These are phyloP conservation scores for Villa cingulata DNA, from an alignment of 2,888 invertebrate genomes.

Conservation along the genomic window DNA sequence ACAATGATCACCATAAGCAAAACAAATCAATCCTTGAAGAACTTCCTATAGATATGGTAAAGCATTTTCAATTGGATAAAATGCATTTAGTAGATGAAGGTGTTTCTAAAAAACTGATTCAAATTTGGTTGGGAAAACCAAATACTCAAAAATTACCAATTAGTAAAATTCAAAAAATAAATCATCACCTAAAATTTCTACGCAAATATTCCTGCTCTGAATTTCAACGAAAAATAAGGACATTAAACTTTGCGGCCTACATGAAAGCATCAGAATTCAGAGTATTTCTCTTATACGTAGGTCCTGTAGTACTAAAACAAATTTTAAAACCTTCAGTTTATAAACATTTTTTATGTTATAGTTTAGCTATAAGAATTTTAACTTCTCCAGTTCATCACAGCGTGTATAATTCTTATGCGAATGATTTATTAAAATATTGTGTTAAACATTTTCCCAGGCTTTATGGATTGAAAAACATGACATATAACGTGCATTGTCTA, in stretches of 20 bases:
- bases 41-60: background rate
- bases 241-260: background rate
- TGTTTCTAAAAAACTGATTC: background rate
- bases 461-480: background rate
- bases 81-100: background rate
- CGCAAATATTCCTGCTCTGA: background rate
- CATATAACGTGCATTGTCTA: background rate
- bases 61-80: background rate
- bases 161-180: background rate
- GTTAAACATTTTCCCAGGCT: background rate
- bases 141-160: background rate
- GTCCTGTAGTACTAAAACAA: background rate
- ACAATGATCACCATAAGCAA: background rate
- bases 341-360: background rate
- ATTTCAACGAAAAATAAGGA: background rate
- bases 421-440: background rate
- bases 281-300: background rate
- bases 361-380: background rate
- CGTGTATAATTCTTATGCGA: background rate
- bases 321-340: background rate
- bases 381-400: background rate
- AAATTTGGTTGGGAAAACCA: background rate
- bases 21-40: background rate
- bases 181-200: background rate
- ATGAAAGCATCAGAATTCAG: background rate